These are phyloP conservation scores for Callorhinus ursinus DNA, from an alignment of 2,113 vertebrate genomes.

Conservation along the genomic window DNA sequence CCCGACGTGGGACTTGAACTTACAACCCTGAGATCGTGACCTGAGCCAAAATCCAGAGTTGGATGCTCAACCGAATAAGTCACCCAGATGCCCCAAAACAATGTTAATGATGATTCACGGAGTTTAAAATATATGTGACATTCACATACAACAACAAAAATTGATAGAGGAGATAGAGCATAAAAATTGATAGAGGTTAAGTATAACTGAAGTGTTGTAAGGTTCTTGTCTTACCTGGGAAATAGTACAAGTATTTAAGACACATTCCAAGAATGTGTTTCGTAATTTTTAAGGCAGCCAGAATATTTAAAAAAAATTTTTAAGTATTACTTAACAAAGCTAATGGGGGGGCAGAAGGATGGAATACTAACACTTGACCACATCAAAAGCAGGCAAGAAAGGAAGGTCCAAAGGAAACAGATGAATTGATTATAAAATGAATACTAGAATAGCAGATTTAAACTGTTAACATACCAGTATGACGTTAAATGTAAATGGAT, in stretches of 20 bases:
- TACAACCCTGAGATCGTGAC: not conserved
- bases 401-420: not conserved
- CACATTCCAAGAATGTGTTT: not conserved
- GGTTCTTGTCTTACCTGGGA: not conserved
- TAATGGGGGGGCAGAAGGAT: too few species aligned
- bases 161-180: not conserved
- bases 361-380: not conserved
- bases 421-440: not conserved
- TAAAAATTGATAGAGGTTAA: too few species aligned
- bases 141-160: too few species aligned
- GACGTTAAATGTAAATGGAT: not conserved
- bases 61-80: not conserved
- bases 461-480: not conserved
- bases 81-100: not conserved
- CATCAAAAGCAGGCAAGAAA: not conserved
- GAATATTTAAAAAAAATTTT: not conserved
- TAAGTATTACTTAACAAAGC: not conserved
- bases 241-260: not conserved
- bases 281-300: not conserved
- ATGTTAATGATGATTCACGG: not conserved
- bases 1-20: not conserved
- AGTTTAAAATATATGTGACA: not conserved
- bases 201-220: not conserved
- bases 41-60: not conserved
- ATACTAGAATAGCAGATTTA: accelerated